Evolutionary conservation across 1,140 invertebrate species (phyloP), one percentile per base, ranked within the genome.

Genomic region (Phortica variegata): DNA sequence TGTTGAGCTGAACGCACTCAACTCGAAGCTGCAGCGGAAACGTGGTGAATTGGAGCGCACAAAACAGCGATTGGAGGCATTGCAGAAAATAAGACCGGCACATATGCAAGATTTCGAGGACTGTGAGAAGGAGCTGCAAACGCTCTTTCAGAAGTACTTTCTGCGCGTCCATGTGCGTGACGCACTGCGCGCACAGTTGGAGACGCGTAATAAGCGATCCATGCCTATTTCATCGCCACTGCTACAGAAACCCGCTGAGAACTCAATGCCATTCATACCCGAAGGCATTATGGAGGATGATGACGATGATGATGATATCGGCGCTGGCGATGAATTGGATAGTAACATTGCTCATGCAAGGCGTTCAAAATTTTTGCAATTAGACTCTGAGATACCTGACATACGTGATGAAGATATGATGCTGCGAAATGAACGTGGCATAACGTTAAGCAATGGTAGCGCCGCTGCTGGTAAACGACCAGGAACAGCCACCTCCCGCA

Each of bases 51-150:
- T 97, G 39, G 92, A 97, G 53, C 80, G 96, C 51, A 94, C 93
- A 68, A 88, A 94, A 68, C 98, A 98, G 76, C 79, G 97, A 43
- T 77, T 98, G 31, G 85, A 91, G 65, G 92, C 95, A 0, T 80
- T 99, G 58, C 91, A 93, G 75, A 95, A 94, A 85, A 95, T 98
- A 31, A 84, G 96, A 34, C 97, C 97, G 3, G 95, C 95, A 0
- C 98, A 97, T 75, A 89, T 98, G 84, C 91, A 96, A 65, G 97
- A 99, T 76, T 95, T 96, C 77, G 93, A 96, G 53, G 86, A 87
- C 36, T 81, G 95, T 9, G 95, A 99, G 77, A 79, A 82, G 34
- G 93, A 97, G 71, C 77, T 98, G 6, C 86, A 89, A 61, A 78
- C 83, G 58, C 78, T 95, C 10, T 98, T 97, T 77, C 85, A 91